These are phyloP conservation scores for Bucco capensis DNA, from an alignment of 2,113 vertebrate species.

Conservation along the genomic window DNA sequence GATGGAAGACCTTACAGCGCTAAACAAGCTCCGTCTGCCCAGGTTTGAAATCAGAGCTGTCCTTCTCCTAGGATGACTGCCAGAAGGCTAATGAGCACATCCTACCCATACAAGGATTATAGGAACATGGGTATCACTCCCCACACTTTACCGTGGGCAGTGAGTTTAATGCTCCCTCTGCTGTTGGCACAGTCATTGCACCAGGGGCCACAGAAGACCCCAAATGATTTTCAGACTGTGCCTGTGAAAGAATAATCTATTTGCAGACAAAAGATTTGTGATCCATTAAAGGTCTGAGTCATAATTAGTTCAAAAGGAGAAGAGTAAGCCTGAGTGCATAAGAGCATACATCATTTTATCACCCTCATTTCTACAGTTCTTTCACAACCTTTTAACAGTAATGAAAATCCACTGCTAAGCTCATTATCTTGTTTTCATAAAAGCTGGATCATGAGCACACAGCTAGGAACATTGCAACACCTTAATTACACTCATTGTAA, in stretches of 20 bases:
- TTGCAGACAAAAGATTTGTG: not conserved
- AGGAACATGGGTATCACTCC: too few species aligned
- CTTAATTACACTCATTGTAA: not conserved
- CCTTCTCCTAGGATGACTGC: too few species aligned
- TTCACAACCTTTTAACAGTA: not conserved
- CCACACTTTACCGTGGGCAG: too few species aligned
- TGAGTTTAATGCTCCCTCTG: too few species aligned
- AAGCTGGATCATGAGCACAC: not conserved
- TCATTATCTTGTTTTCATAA: not conserved
- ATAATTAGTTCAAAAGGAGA: not conserved
- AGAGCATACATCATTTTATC: not conserved
- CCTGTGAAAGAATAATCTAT: not conserved
- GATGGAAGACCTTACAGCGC: too few species aligned
- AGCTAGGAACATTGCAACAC: not conserved
- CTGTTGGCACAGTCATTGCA: too few species aligned
- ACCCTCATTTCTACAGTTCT: not conserved
- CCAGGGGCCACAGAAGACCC: too few species aligned
- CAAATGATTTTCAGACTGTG: too few species aligned
- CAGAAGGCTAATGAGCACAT: too few species aligned
- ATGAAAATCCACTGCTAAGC: not conserved
- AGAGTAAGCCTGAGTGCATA: not conserved
- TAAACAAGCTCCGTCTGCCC: too few species aligned
- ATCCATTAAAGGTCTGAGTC: not conserved
- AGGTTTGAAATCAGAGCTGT: too few species aligned
- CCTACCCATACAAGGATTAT: too few species aligned